Base-by-base conservation (phyloP, 2,888 invertebrate genomes). In the Leptarthrus brevirostris region DNA sequence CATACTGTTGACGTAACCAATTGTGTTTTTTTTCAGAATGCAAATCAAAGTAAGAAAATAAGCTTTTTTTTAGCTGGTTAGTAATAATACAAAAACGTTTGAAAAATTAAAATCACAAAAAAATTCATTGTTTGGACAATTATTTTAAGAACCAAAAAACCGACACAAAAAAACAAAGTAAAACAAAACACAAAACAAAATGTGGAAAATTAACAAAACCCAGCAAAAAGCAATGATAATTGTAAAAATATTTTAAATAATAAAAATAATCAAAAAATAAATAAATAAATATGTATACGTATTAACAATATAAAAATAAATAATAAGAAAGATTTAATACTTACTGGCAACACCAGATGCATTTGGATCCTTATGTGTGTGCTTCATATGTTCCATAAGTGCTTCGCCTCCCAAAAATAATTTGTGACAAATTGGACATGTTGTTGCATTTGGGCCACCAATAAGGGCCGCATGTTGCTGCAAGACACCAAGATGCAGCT, bases 321-420 rank as follows among this genome's bases (percentile, higher is more conserved):
- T 20, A 12, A 61, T 20, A 5, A 54, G 10, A 49, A 36, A 10
- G 24, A 61, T 16, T 72, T 34, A 74, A 77, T 79, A 79, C 79
- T 79, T 78, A 79, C 79, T 79, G 49, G 75, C 76, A 54, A 78
- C 77, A 20, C 78, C 78, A 1, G 79, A 76, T 26, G 78, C 75
- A 64, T 78, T 93, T 44, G 95, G 95, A 83, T 96, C 96, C 89
- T 96, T 96, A 87, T 96, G 96, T 72, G 94, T 93, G 84, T 94
- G 93, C 87, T 96, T 96, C 96, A 96, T 96, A 86, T 96, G 96
- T 86, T 96, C 96, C 89, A 96, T 95, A 76, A 96, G 90, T 74
- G 95, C 94, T 86, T 96, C 96, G 78, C 94, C 94, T 79, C 95
- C 95, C 82, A 96, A 91, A 87, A 96, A 95, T 84, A 96, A 91